Base-by-base conservation (phyloP, 1,140 invertebrate genomes). In the Halyomorpha halys region DNA sequence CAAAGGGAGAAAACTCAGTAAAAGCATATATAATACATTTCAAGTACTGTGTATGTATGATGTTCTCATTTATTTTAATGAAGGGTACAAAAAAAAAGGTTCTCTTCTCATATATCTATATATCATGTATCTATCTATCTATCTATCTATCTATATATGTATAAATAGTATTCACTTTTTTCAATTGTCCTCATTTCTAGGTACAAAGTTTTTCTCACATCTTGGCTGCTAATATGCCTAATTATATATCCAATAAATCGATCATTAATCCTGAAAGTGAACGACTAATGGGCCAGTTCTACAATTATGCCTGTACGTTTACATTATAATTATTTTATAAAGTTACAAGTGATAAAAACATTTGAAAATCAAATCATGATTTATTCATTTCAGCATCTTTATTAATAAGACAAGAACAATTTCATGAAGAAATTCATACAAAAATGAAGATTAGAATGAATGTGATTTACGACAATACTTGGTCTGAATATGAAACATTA, bases 401-500 rank as follows among this genome's bases (percentile, higher is more conserved):
- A 2, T 23, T 56, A 13, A 3, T 19, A 23, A 56, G 15, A 14
- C 23, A 23, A 23, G 3, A 16, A 16, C 18, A 56, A 3, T 65
- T 56, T 19, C 44, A 56, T 11, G 44, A 60, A 27, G 23, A n/a
- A 27, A 44, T 23, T 18, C 30, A 44, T 59, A 23, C 45, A 21
- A 45, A 62, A 53, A n/a, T 27, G 14, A 62, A 44, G 61, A n/a
- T 65, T 11, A 51, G 44, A 19, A n/a, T 65, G 44, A 61, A 61
- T 44, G 34, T 65, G 1, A 14, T 62, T n/a, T 53, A 30, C 18
- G 64, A 65, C 44, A 21, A 19, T 15, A 62, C 64, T 0, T 65
- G 64, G 64, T 44, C 44, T 18, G 18, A 44, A 16, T 65, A 62
- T 51, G 27, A 60, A 44, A 65, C 45, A 5, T 21, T 65, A 23